Evolutionary conservation across 92 coral and sea anemone species (phyloP).

Genomic region (Siderastrea radians): DNA sequence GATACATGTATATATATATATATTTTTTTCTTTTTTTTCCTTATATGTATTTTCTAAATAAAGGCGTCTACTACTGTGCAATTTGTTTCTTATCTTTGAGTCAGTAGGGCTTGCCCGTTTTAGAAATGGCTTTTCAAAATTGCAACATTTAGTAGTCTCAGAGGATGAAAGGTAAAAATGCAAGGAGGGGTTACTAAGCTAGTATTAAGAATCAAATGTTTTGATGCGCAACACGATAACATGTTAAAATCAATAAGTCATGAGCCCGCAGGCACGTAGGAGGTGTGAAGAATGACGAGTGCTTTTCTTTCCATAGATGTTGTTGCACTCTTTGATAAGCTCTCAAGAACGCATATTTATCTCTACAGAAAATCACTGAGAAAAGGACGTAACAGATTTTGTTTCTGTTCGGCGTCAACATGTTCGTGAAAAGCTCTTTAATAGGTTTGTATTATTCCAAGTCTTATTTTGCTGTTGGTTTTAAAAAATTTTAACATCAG

Average conservation of each 20-base stretch:
- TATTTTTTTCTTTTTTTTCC: no score
- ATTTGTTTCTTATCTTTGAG: no score
- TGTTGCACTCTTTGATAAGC: not conserved
- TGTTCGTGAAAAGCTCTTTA: constrained; percentile 46
- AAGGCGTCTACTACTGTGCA: no score
- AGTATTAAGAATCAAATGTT: not conserved
- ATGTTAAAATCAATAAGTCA: constrained; percentile 40
- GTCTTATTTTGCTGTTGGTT: not conserved
- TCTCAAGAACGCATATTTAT: not conserved
- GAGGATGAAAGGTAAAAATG: not conserved
- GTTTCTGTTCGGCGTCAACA: not conserved
- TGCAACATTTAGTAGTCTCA: not conserved
- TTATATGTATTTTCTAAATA: no score
- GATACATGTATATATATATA: no score
- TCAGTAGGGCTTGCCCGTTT: no score
- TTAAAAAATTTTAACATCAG: not conserved
- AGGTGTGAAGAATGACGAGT: constrained; percentile 4
- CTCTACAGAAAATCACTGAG: not conserved
- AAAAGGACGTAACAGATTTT: not conserved
- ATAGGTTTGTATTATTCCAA: constrained; percentile 31
- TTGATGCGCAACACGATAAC: constrained; percentile 2
- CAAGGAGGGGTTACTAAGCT: not conserved
- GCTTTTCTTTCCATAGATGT: not conserved
- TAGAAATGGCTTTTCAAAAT: no score
- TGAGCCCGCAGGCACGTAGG: constrained; percentile 31